Conservation (phyloP, 1,140 invertebrate genomes). For the Chironomus tepperi region DNA sequence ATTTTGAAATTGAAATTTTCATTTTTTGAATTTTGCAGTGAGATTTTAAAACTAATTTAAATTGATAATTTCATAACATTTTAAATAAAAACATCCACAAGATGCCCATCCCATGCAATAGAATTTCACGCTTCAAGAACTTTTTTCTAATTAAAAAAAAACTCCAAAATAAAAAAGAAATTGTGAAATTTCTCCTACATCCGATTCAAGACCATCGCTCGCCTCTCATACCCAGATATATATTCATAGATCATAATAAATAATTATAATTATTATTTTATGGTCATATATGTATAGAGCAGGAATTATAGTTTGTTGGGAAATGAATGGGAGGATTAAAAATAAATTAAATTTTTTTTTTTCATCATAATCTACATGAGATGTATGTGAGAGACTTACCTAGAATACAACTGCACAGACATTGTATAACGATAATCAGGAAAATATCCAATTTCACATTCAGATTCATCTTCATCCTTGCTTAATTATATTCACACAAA, state of each 20-base stretch:
- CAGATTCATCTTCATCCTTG: not conserved
- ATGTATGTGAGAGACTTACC: not conserved
- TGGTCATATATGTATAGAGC: not conserved
- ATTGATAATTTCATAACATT: no score
- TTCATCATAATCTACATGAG: not conserved
- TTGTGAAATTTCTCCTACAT: not conserved
- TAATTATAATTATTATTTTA: conserved; percentile 15
- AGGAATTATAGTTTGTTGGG: not conserved
- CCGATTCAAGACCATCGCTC: not conserved
- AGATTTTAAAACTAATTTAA: no score
- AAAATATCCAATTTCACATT: conserved; percentile 22
- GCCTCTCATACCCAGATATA: no score
- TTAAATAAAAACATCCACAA: no score
- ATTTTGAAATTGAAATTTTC: no score
- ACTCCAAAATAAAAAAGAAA: not conserved
- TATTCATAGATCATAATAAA: not conserved
- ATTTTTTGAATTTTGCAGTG: no score
- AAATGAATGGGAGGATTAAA: conserved; percentile 17
- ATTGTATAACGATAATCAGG: not conserved
- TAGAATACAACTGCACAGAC: not conserved
- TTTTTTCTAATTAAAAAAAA: not conserved
- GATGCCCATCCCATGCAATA: not conserved
- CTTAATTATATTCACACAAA: no score
- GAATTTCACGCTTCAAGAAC: not conserved
- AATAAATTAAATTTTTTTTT: conserved; percentile 21